These are phyloP conservation scores for Drosophila hamatofila DNA, from an alignment of 2,888 invertebrate genomes.

Conservation along the genomic window DNA sequence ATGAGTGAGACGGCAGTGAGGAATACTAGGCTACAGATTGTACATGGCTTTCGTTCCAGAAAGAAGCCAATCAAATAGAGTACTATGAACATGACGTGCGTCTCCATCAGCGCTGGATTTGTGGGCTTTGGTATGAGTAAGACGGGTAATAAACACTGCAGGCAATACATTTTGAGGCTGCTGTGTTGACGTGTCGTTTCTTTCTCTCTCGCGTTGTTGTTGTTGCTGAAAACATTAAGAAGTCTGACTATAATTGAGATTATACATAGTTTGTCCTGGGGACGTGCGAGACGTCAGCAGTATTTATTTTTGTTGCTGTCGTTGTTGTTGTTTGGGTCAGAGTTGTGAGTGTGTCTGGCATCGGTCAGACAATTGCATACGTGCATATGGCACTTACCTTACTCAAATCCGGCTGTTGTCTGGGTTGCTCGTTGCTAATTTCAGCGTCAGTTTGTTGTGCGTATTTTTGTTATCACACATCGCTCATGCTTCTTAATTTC, in stretches of 20 bases:
- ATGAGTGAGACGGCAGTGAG: constrained; percentile 96
- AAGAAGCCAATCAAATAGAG: constrained; percentile 98
- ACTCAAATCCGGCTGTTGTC: constrained; percentile 34
- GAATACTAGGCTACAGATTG: constrained; percentile 98
- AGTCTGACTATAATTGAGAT: constrained; percentile 33
- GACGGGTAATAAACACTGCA: constrained; percentile 98
- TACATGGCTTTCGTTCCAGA: constrained; percentile 98
- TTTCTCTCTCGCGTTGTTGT: constrained; percentile 15
- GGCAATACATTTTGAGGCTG: constrained; percentile 92
- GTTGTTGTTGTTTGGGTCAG: constrained; percentile 13
- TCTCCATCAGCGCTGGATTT: constrained; percentile 97
- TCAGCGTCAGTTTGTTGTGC: constrained; percentile 48
- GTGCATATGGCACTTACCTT: constrained; percentile 36
- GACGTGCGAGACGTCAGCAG: constrained; percentile 48
- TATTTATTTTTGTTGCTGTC: constrained; percentile 24
- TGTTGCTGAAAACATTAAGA: constrained; percentile 25
- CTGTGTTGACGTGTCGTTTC: constrained; percentile 45
- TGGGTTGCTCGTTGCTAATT: constrained; percentile 31
- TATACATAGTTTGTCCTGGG: constrained; percentile 33
- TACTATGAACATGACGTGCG: constrained; percentile 98
- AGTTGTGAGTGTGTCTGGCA: constrained; percentile 12
- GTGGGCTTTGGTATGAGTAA: constrained; percentile 98
- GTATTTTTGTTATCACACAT: constrained; percentile 58
- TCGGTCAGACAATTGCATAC: constrained; percentile 1
- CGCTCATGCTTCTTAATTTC: constrained; percentile 39